Evolutionary conservation across 2,113 vertebrate species (phyloP).

Genomic region (Ceratotherium simum): DNA sequence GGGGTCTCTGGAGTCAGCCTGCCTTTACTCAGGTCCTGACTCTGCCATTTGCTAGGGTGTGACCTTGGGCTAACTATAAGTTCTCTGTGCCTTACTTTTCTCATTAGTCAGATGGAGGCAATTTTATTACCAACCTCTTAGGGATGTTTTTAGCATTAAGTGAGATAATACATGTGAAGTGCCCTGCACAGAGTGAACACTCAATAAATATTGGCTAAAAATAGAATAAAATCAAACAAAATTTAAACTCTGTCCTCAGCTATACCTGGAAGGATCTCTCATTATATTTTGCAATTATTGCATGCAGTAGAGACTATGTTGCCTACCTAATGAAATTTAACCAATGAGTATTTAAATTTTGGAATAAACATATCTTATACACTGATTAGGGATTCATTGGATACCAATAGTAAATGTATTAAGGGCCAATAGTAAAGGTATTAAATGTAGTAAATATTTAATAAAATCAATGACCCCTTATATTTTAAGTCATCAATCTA

Average conservation of each 20-base stretch:
- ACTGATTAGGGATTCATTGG: neutral
- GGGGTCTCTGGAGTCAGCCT: neutral
- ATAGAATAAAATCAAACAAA: slow-evolving; percentile 5
- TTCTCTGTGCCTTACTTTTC: neutral
- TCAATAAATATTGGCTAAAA: neutral
- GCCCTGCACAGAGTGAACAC: neutral
- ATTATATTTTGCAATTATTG: slow-evolving; percentile 7
- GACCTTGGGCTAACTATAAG: neutral
- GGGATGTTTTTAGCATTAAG: neutral
- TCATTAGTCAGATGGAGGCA: neutral
- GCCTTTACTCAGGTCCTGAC: neutral
- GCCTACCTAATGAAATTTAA: neutral
- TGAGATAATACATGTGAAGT: neutral
- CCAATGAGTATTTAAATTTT: slow-evolving; percentile 39
- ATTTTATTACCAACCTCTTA: neutral
- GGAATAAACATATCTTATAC: neutral
- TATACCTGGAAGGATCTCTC: neutral
- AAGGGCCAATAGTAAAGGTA: neutral
- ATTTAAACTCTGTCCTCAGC: neutral
- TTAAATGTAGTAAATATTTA: neutral
- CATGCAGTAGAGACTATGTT: slow-evolving; percentile 9
- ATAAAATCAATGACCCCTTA: neutral
- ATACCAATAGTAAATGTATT: neutral
- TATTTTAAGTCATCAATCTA: neutral
- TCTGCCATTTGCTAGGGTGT: neutral